Conservation (phyloP, 2,888 invertebrate species). For the Andrena haemorrhoa region DNA sequence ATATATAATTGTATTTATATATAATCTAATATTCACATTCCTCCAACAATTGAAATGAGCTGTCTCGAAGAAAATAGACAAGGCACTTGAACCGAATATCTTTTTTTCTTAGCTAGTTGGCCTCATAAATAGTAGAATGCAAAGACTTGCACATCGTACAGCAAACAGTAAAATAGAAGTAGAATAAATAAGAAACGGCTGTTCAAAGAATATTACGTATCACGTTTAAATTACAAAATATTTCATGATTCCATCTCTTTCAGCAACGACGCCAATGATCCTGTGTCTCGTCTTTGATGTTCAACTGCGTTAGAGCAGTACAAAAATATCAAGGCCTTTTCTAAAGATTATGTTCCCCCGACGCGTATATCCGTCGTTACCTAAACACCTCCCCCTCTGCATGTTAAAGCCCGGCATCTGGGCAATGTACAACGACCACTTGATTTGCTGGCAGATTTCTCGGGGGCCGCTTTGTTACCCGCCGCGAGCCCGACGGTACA, state of each 20-base stretch:
- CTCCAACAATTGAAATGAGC: slow-evolving; percentile 84
- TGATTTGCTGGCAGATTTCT: slow-evolving; percentile 52
- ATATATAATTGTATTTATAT: slow-evolving; percentile 68
- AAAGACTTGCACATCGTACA: slow-evolving; percentile 73
- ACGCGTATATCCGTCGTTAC: slow-evolving; percentile 36
- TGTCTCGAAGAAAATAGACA: slow-evolving; percentile 84
- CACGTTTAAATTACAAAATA: slow-evolving; percentile 63
- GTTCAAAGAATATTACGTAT: slow-evolving; percentile 70
- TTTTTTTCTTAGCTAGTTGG: slow-evolving; percentile 82
- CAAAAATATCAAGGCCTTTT: slow-evolving; percentile 66
- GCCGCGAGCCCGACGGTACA: slow-evolving; percentile 44
- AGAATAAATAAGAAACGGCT: slow-evolving; percentile 71
- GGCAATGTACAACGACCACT: slow-evolving; percentile 54
- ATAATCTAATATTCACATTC: slow-evolving; percentile 83
- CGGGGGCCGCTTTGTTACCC: slow-evolving; percentile 30
- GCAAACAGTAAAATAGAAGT: slow-evolving; percentile 69
- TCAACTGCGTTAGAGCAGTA: slow-evolving; percentile 50
- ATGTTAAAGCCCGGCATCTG: slow-evolving; percentile 44
- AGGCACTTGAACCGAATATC: slow-evolving; percentile 84
- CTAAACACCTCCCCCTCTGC: slow-evolving; percentile 33
- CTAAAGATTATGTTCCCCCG: slow-evolving; percentile 71
- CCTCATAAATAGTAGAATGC: slow-evolving; percentile 80
- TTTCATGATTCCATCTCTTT: slow-evolving; percentile 55
- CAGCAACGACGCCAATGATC: slow-evolving; percentile 59
- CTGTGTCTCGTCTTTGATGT: slow-evolving; percentile 56